A percentile compares a stretch with the other conserved stretches of the same genome.
Conservation (phyloP, 2,888 invertebrate species). For the Nemapogon koenigi region DNA sequence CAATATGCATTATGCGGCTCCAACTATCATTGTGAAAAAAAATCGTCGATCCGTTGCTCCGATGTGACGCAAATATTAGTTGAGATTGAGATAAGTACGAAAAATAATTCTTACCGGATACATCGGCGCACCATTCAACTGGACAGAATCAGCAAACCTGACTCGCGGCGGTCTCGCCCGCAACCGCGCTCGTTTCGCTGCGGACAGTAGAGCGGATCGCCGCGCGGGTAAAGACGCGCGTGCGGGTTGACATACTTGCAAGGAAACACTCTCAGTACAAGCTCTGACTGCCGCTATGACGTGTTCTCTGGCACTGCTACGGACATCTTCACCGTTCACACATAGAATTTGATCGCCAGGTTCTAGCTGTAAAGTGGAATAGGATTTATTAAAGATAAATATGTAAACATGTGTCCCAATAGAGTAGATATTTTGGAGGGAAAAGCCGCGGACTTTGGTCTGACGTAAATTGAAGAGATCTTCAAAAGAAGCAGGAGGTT, state of each 20-base stretch:
- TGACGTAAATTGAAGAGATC: too few species aligned
- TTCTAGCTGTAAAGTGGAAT: conserved; percentile 63
- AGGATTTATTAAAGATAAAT: too few species aligned
- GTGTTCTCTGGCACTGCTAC: conserved; percentile 83
- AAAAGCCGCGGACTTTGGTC: too few species aligned
- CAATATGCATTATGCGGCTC: too few species aligned
- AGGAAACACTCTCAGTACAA: conserved; percentile 75
- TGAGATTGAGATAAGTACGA: too few species aligned
- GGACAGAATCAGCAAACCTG: conserved; percentile 88
- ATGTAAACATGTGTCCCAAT: too few species aligned
- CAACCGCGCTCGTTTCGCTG: conserved; percentile 84
- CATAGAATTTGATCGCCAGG: conserved; percentile 91
- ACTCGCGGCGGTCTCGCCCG: conserved; percentile 84
- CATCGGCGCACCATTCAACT: conserved; percentile 82
- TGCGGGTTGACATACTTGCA: conserved; percentile 86
- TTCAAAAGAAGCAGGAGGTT: too few species aligned
- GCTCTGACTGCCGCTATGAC: conserved; percentile 88
- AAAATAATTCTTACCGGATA: conserved; percentile 75
- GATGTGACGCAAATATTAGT: too few species aligned
- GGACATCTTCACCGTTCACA: conserved; percentile 91
- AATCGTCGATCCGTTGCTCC: too few species aligned
- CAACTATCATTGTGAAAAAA: too few species aligned
- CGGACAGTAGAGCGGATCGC: conserved; percentile 86
- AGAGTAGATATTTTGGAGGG: too few species aligned
- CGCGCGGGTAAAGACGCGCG: conserved; percentile 60